Percentiles rank a stretch among this genome's conserved stretches.
Conservation (phyloP, 2,888 invertebrate genomes). For the Polymixis flavicincta region DNA sequence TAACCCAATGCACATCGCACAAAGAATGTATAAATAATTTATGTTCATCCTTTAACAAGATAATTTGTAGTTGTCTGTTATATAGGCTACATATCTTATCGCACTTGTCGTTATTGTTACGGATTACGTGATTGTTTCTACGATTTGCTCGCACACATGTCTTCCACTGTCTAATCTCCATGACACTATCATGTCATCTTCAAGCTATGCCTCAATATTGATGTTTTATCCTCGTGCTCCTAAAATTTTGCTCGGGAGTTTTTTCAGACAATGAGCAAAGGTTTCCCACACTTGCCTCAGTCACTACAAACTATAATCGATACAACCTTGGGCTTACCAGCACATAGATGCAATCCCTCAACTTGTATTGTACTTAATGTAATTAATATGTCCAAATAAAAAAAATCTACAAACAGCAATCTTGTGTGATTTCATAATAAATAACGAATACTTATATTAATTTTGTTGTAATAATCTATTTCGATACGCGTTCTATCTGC, state of each 20-base stretch:
- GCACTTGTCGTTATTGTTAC: constrained; percentile 73
- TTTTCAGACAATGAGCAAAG: constrained; percentile 54
- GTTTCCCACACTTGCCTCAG: constrained; percentile 54
- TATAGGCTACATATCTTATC: constrained; percentile 75
- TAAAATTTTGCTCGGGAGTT: constrained; percentile 43
- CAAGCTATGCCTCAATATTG: constrained; percentile 24
- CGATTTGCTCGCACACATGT: constrained; percentile 66
- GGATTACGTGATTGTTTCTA: constrained; percentile 72
- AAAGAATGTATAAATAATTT: constrained; percentile 25
- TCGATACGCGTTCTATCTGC: constrained; percentile 41
- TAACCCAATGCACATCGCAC: constrained; percentile 9
- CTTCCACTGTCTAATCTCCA: constrained; percentile 65
- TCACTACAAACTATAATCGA: constrained; percentile 66
- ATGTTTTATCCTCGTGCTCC: constrained; percentile 39
- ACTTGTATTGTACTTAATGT: constrained; percentile 61
- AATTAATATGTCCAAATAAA: constrained; percentile 55
- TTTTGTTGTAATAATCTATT: constrained; percentile 51
- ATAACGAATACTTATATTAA: constrained; percentile 49
- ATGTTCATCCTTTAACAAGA: constrained; percentile 33
- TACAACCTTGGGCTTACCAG: constrained; percentile 73
- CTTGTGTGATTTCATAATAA: constrained; percentile 62
- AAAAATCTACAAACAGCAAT: constrained; percentile 53
- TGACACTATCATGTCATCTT: constrained; percentile 55
- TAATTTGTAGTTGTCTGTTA: constrained; percentile 64
- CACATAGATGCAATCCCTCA: constrained; percentile 66